phyloP scores from a whole-genome alignment of 2,113 vertebrate species.

The Mustela nigripes region DNA sequence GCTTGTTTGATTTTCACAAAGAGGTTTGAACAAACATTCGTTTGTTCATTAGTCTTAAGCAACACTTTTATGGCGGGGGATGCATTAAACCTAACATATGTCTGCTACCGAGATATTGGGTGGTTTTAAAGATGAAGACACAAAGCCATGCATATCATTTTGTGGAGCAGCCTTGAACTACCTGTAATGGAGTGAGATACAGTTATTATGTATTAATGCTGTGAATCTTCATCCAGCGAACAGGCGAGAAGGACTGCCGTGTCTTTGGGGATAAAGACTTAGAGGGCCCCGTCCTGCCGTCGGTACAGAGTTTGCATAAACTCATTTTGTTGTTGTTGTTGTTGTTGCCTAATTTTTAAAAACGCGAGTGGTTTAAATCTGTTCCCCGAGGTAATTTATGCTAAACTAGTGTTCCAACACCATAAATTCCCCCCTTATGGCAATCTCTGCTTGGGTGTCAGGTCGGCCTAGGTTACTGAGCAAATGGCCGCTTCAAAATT shows the following conservation, averaged over 20 bases:
- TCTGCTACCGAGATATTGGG: constrained; percentile 82
- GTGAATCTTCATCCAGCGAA: constrained; percentile 85
- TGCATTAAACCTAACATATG: constrained; percentile 89
- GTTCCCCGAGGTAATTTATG: constrained; percentile 81
- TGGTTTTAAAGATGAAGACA: constrained; percentile 88
- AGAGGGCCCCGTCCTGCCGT: constrained; percentile 60
- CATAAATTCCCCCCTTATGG: constrained; percentile 72
- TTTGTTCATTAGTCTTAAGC: constrained; percentile 90
- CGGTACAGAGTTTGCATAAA: constrained; percentile 75
- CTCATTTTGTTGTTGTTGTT: constrained; percentile 75
- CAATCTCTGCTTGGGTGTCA: constrained; percentile 64
- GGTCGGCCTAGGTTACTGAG: constrained; percentile 76
- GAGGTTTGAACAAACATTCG: constrained; percentile 88
- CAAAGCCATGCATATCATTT: constrained; percentile 82
- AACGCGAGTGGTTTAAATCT: constrained; percentile 80
- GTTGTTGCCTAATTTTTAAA: constrained; percentile 77
- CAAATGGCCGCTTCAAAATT: constrained; percentile 76
- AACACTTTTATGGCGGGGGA: constrained; percentile 87
- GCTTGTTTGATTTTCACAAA: constrained; percentile 90
- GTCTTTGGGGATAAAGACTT: constrained; percentile 83
- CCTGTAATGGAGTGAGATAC: constrained; percentile 88
- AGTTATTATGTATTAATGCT: constrained; percentile 85
- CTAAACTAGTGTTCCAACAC: constrained; percentile 55
- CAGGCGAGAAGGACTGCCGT: constrained; percentile 60
- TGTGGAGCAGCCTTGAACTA: constrained; percentile 85